These are phyloP conservation scores for Porites cylindrica DNA, from an alignment of 92 coral and sea anemone species.

Conservation along the genomic window DNA sequence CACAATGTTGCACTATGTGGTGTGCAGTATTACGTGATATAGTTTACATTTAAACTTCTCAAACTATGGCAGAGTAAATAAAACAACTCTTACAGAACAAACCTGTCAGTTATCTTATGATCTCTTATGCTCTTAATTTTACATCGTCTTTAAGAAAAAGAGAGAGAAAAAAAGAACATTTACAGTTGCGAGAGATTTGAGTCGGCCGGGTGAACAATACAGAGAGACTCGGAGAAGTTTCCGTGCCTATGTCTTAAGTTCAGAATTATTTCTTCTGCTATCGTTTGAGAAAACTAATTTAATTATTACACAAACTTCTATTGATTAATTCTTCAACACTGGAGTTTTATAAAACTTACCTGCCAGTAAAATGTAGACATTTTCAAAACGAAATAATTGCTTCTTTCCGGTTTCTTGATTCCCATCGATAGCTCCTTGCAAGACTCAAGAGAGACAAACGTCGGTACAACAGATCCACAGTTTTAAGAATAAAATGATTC, in stretches of 20 bases:
- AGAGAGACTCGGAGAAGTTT: background rate
- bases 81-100: too few relatives aligned
- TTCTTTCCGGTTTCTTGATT: background rate
- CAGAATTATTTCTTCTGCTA: too few relatives aligned
- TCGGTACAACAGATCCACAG: background rate
- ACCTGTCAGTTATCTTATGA: too few relatives aligned
- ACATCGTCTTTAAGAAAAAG: background rate
- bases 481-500: background rate
- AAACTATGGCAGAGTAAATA: too few relatives aligned
- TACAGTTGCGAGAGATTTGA: background rate
- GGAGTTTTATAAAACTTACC: background rate
- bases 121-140: background rate
- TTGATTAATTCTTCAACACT: too few relatives aligned
- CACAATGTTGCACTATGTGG: background rate
- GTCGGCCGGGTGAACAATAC: slow-evolving; percentile 19
- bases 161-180: too few relatives aligned
- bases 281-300: too few relatives aligned
- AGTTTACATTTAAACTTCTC: too few relatives aligned
- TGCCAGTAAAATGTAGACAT: background rate
- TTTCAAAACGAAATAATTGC: background rate
- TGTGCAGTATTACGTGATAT: background rate
- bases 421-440: background rate
- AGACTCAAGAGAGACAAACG: background rate
- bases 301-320: too few relatives aligned
- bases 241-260: background rate